These are phyloP conservation scores for Dryas iulia DNA, from an alignment of 1,140 invertebrate genomes.

Conservation along the genomic window DNA sequence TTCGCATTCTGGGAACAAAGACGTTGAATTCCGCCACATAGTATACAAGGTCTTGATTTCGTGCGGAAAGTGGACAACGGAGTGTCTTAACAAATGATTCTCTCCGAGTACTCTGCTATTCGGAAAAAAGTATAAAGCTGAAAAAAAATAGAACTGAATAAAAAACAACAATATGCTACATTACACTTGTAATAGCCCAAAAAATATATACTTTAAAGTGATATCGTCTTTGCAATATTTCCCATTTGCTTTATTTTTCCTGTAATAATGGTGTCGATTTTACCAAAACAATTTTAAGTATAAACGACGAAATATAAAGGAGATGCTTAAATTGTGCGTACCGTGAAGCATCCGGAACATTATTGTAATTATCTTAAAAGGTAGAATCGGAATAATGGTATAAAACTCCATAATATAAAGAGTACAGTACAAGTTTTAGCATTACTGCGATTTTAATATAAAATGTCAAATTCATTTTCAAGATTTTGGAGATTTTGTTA, in stretches of 20 bases:
- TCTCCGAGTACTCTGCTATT: too few species aligned
- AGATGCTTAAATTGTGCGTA: conserved; percentile 20
- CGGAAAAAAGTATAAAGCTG: too few species aligned
- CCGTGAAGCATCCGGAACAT: conserved; percentile 18
- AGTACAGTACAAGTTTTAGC: background rate
- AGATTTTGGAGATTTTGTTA: too few species aligned
- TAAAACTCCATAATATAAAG: conserved; percentile 6
- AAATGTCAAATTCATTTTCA: too few species aligned
- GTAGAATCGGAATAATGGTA: conserved; percentile 27
- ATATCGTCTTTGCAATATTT: background rate
- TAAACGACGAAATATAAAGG: conserved; percentile 14
- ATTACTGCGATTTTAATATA: background rate
- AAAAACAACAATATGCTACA: too few species aligned
- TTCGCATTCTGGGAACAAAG: too few species aligned
- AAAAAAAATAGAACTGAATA: too few species aligned
- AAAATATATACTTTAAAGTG: background rate
- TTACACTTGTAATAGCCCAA: background rate
- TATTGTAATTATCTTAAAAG: conserved; percentile 33
- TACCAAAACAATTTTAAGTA: background rate
- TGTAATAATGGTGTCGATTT: background rate
- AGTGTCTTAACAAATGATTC: too few species aligned
- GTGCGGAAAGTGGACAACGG: too few species aligned
- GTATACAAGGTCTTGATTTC: too few species aligned
- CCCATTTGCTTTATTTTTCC: background rate
- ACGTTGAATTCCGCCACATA: too few species aligned